phyloP scores from a whole-genome alignment of 1,140 invertebrate genomes.

The Halyomorpha halys region DNA sequence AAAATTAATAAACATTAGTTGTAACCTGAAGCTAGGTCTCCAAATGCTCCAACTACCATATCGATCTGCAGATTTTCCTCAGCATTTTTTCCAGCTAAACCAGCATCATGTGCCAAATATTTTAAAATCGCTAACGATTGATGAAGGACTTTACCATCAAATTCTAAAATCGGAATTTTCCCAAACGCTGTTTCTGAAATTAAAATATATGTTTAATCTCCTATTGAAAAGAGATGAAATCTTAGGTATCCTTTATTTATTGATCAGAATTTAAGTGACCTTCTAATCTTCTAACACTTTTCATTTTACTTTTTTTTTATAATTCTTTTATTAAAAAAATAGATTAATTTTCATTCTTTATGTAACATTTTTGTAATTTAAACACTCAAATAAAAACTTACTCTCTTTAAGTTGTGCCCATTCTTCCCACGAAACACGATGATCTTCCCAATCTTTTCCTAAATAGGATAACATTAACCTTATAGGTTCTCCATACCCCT shows the following conservation, averaged over 20 bases:
- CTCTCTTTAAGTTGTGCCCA: not conserved
- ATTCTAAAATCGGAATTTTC: not conserved
- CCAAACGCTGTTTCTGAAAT: not conserved
- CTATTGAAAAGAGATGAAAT: too few relatives aligned
- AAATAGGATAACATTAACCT: conserved; percentile 46
- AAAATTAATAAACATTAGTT: too few relatives aligned
- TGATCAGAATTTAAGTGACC: too few relatives aligned
- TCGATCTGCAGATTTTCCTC: not conserved
- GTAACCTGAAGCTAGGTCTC: not conserved
- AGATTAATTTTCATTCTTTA: too few relatives aligned
- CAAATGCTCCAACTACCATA: conserved; percentile 10
- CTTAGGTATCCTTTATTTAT: too few relatives aligned
- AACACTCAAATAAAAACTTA: not conserved
- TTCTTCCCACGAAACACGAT: not conserved
- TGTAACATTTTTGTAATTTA: too few relatives aligned
- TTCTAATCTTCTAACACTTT: too few relatives aligned
- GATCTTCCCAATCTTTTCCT: conserved; percentile 47
- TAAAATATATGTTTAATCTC: too few relatives aligned
- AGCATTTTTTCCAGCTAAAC: not conserved
- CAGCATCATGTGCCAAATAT: not conserved
- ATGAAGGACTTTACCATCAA: not conserved
- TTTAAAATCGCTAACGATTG: not conserved
- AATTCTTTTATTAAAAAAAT: too few relatives aligned
- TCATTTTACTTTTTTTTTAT: too few relatives aligned
- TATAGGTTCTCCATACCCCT: conserved; percentile 49